These are phyloP conservation scores for Cyprinodon brontotheroides DNA, from an alignment of 2,113 vertebrate species.

Conservation along the genomic window DNA sequence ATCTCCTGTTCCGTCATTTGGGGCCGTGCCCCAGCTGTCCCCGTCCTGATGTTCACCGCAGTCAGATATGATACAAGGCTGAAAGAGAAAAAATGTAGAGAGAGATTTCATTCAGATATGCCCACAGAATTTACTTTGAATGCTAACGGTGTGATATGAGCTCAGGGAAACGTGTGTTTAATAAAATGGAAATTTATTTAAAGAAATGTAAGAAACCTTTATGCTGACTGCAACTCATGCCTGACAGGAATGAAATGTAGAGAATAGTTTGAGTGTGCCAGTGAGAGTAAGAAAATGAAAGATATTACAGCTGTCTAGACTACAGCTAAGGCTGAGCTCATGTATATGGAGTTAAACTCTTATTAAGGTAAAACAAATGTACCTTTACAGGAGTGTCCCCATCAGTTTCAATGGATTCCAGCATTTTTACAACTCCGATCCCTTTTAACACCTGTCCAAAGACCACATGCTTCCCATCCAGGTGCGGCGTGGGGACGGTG, in stretches of 20 bases:
- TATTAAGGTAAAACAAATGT: background rate
- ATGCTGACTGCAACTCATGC: background rate
- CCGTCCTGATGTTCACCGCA: conserved; percentile 91
- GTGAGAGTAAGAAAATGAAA: background rate
- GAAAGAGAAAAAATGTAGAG: conserved; percentile 13
- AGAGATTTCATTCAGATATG: background rate
- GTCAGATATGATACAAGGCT: conserved; percentile 89
- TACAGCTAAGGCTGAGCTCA: too few relatives aligned
- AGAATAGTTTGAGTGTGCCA: too few relatives aligned
- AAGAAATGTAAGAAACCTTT: background rate
- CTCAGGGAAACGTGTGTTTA: background rate
- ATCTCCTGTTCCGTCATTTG: conserved; percentile 87
- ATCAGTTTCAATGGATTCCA: conserved; percentile 87
- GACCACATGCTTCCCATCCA: conserved; percentile 94
- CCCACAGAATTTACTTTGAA: too few relatives aligned
- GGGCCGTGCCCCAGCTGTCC: conserved; percentile 83
- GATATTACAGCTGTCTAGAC: background rate
- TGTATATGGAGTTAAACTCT: too few relatives aligned
- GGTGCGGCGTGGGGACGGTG: conserved; percentile 90
- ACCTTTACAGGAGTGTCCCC: conserved; percentile 85
- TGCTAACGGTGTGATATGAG: background rate
- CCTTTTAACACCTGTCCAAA: conserved; percentile 95
- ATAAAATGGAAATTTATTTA: background rate
- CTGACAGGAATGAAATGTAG: too few relatives aligned
- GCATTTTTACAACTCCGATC: conserved; percentile 86